These are phyloP conservation scores for Promerops cafer DNA, from an alignment of 2,113 vertebrate species.

Conservation along the genomic window DNA sequence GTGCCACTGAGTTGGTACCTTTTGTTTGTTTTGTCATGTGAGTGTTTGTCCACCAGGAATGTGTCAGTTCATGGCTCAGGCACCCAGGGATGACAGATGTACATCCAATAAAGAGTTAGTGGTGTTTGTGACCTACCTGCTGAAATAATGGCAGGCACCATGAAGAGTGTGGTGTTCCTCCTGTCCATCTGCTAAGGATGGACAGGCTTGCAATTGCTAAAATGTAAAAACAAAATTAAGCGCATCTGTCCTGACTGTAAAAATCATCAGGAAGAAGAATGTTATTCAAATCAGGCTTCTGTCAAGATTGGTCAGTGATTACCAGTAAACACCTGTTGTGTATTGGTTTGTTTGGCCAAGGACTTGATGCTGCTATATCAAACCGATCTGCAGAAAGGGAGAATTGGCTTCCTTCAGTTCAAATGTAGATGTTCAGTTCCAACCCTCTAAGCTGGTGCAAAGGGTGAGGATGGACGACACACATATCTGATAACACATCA, in stretches of 20 bases:
- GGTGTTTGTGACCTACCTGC: background rate
- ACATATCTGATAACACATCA: background rate
- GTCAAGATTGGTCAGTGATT: background rate
- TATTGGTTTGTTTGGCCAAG: background rate
- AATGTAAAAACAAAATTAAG: background rate
- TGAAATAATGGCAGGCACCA: background rate
- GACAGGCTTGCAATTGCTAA: background rate
- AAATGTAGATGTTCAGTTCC: background rate
- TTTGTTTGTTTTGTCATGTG: background rate
- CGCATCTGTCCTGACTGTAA: background rate
- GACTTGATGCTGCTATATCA: background rate
- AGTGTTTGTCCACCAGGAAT: background rate
- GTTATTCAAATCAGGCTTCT: background rate
- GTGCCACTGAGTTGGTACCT: background rate
- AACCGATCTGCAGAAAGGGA: background rate
- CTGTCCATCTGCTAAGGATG: background rate
- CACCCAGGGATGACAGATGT: background rate
- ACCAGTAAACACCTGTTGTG: background rate
- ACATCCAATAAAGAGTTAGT: background rate
- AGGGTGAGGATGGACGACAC: background rate
- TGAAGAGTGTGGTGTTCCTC: background rate
- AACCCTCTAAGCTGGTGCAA: background rate
- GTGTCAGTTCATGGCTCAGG: background rate
- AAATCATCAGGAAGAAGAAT: background rate
- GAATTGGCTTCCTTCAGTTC: background rate